phyloP scores from a whole-genome alignment of 2,888 invertebrate species.

The Glaucopsyche alexis region DNA sequence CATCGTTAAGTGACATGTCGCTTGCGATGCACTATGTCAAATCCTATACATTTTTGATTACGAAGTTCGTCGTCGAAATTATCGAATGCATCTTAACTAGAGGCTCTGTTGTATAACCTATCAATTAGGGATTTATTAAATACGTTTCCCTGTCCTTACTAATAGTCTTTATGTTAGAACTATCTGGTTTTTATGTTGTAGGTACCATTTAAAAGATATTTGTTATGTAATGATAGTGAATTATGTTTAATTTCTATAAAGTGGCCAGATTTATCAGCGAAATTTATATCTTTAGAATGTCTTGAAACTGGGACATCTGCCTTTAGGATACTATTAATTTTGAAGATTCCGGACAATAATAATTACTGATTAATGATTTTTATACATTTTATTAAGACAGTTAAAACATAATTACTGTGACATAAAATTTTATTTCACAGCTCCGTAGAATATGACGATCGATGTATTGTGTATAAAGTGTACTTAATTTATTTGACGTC shows the following conservation, averaged over 20 bases:
- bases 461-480: not conserved
- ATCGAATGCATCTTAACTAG: too few relatives aligned
- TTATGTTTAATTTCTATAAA: not conserved
- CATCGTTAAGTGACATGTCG: too few relatives aligned
- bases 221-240: too few relatives aligned
- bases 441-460: not conserved
- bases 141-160: not conserved
- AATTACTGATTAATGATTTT: not conserved
- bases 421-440: conserved; percentile 3
- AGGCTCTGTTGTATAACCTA: not conserved
- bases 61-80: too few relatives aligned
- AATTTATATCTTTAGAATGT: not conserved
- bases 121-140: conserved; percentile 6
- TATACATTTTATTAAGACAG: not conserved
- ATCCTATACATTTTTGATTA: too few relatives aligned
- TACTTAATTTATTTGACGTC: not conserved
- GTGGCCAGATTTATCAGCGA: not conserved
- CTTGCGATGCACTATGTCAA: too few relatives aligned
- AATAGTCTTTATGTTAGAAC: not conserved
- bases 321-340: not conserved
- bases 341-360: not conserved
- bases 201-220: too few relatives aligned
- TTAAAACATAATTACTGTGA: not conserved
- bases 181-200: not conserved
- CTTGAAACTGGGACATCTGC: not conserved